Conservation (phyloP, 2,888 invertebrate genomes). For the Macroteleia sp. region DNA sequence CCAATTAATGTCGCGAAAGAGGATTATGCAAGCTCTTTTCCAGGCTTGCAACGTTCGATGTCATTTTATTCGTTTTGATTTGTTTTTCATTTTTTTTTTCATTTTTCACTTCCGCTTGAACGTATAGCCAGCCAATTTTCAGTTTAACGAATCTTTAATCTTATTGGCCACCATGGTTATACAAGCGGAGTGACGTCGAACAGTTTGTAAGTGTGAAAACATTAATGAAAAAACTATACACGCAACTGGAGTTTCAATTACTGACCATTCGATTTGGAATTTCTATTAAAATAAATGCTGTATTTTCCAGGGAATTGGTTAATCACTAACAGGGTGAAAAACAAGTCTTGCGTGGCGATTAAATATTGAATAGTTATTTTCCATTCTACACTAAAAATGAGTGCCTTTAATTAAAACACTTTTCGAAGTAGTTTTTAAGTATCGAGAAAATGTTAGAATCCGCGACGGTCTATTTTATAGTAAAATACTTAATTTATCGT, state of each 20-base stretch:
- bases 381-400: no score
- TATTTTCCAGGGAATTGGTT: slow-evolving; percentile 15
- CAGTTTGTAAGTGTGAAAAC: slow-evolving; percentile 42
- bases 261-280: slow-evolving; percentile 18
- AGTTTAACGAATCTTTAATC: slow-evolving; percentile 46
- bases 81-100: background rate
- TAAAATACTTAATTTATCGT: no score
- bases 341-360: slow-evolving; percentile 1
- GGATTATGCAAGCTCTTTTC: slow-evolving; percentile 14
- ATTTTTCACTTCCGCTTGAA: background rate
- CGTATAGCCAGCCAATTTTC: slow-evolving; percentile 19
- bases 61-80: slow-evolving; percentile 21
- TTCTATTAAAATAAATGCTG: no score
- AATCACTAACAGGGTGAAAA: slow-evolving; percentile 1
- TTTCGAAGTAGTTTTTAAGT: no score
- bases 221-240: slow-evolving; percentile 46
- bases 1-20: slow-evolving; percentile 28
- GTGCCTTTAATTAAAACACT: no score
- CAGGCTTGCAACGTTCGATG: background rate
- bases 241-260: slow-evolving; percentile 44
- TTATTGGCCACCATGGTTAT: slow-evolving; percentile 34
- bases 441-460: no score
- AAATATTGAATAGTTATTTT: slow-evolving; percentile 29
- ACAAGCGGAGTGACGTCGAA: slow-evolving; percentile 9
- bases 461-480: no score